These are phyloP conservation scores for Synanthedon myopaeformis DNA, from an alignment of 2,888 invertebrate species.

Conservation along the genomic window DNA sequence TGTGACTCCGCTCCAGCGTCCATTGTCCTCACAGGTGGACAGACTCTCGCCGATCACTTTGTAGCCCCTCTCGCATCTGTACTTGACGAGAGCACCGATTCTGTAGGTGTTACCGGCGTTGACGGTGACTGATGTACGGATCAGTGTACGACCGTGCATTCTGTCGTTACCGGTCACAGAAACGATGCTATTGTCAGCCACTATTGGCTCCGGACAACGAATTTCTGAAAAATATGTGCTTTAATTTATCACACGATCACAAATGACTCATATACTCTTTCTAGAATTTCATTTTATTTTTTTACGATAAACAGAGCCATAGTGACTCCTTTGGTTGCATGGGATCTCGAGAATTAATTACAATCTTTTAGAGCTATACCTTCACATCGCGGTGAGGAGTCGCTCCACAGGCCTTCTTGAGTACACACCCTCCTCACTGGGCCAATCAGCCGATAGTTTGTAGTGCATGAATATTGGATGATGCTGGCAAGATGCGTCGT, in stretches of 20 bases:
- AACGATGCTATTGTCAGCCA: conserved; percentile 86
- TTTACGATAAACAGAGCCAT: no score
- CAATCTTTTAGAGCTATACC: conserved; percentile 51
- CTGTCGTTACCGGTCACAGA: conserved; percentile 93
- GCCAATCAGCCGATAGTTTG: conserved; percentile 84
- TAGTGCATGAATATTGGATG: conserved; percentile 82
- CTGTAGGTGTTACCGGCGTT: conserved; percentile 83
- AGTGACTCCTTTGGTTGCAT: no score
- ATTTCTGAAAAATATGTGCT: conserved; percentile 72
- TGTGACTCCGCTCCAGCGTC: conserved; percentile 86
- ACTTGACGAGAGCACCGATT: conserved; percentile 87
- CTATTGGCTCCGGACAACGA: conserved; percentile 84
- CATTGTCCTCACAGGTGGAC: conserved; percentile 87
- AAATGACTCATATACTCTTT: neutral
- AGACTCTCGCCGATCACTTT: conserved; percentile 87
- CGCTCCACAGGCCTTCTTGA: conserved; percentile 85
- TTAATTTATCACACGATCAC: conserved; percentile 3
- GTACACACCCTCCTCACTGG: conserved; percentile 78
- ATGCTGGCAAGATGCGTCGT: conserved; percentile 86
- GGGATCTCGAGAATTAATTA: no score
- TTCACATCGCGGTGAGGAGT: conserved; percentile 87
- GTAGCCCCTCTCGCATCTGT: conserved; percentile 90
- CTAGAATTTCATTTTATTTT: neutral
- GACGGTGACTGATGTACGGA: conserved; percentile 77
- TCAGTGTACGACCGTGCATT: conserved; percentile 86